Percentiles rank a stretch among this genome's conserved stretches.
Conservation (phyloP, 2,797 vertebrate species). For the Crenichthys baileyi region DNA sequence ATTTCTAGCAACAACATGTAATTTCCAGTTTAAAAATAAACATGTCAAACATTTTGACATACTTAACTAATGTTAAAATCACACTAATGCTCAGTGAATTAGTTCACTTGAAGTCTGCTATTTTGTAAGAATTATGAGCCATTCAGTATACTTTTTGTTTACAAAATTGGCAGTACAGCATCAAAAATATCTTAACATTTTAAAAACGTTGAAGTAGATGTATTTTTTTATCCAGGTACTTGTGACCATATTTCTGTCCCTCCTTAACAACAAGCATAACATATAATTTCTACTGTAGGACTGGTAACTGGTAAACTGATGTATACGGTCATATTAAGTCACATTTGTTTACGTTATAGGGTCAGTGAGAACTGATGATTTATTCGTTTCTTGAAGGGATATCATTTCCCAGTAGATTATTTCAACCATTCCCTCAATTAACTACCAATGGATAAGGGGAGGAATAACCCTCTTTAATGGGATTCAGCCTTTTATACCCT, state of each 20-base stretch:
- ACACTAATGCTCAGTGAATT: not conserved
- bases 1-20: not conserved
- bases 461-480: not conserved
- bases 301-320: not conserved
- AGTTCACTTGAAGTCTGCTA: not conserved
- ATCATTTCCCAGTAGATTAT: not conserved
- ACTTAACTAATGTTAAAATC: not conserved
- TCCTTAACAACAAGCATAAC: too few relatives aligned
- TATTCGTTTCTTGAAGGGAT: not conserved
- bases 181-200: too few relatives aligned
- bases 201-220: too few relatives aligned
- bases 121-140: not conserved
- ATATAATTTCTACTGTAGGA: too few relatives aligned
- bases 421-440: not conserved
- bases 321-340: not conserved
- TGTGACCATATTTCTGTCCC: too few relatives aligned
- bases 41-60: not conserved
- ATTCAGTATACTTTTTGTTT: not conserved
- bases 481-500: not conserved
- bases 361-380: not conserved
- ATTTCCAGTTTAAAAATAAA: not conserved
- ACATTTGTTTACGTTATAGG: not conserved
- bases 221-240: too few relatives aligned
- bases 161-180: too few relatives aligned
- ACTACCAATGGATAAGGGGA: not conserved